Conservation (phyloP, 2,888 invertebrate genomes). For the Diadromus collaris region DNA sequence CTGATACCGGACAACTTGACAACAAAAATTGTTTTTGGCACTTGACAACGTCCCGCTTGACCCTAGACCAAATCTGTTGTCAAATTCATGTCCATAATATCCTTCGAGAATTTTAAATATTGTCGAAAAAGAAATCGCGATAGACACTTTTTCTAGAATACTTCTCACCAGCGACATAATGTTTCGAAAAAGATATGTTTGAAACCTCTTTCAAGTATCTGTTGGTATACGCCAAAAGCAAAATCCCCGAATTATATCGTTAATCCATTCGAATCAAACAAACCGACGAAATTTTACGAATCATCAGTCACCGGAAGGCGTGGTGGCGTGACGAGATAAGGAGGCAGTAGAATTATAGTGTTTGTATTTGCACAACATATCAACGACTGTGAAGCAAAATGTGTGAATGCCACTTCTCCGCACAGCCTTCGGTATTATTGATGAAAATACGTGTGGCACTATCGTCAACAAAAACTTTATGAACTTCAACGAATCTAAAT, state of each 20-base stretch:
- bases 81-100: neutral
- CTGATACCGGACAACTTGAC: neutral
- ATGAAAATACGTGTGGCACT: neutral
- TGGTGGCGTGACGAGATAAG: neutral
- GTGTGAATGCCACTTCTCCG: neutral
- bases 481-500: neutral
- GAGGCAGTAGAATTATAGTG: neutral
- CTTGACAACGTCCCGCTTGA: neutral
- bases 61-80: neutral
- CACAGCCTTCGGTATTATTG: neutral
- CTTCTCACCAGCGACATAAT: neutral
- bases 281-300: neutral
- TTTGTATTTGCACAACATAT: neutral
- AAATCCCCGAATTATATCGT: neutral
- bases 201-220: neutral
- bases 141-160: neutral
- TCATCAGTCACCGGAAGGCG: neutral
- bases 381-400: constrained; percentile 6
- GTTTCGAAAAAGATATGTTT: neutral
- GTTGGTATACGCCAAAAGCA: too few relatives aligned
- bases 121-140: neutral
- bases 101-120: neutral
- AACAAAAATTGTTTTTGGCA: neutral
- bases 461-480: neutral
- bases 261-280: neutral